These are phyloP conservation scores for Girardia tigrina DNA, from an alignment of 2,888 invertebrate species.

Conservation along the genomic window DNA sequence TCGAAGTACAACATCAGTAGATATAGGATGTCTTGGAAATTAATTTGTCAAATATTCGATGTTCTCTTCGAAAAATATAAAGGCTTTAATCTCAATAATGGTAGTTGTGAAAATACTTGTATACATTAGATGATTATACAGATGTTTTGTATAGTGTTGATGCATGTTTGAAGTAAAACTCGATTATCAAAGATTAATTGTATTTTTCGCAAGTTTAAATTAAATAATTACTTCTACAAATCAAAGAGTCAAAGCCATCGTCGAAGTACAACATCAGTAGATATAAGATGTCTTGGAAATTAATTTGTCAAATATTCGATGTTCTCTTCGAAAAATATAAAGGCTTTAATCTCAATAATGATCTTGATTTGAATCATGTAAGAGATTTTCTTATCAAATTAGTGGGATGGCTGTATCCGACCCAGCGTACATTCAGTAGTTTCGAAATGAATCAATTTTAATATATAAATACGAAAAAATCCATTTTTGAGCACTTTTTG, in stretches of 20 bases:
- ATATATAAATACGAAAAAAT: too few relatives aligned
- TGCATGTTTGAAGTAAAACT: too few relatives aligned
- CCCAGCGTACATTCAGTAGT: not conserved
- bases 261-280: not conserved
- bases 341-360: not conserved
- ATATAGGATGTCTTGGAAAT: not conserved
- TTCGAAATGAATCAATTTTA: not conserved
- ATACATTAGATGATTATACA: too few relatives aligned
- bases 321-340: not conserved
- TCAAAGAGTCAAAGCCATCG: not conserved
- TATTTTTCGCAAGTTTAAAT: not conserved
- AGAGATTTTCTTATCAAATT: not conserved
- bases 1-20: not conserved
- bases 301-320: not conserved
- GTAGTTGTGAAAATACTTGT: too few relatives aligned
- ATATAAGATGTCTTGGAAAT: not conserved
- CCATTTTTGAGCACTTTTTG: too few relatives aligned
- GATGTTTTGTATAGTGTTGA: too few relatives aligned
- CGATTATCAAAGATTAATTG: not conserved
- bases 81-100: too few relatives aligned
- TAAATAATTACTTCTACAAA: not conserved
- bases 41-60: not conserved
- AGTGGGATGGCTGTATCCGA: not conserved
- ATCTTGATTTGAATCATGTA: not conserved
- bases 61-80: not conserved